Evolutionary conservation across 2,113 vertebrate species (phyloP).

Genomic region (Dolichallabes microphthalmus): DNA sequence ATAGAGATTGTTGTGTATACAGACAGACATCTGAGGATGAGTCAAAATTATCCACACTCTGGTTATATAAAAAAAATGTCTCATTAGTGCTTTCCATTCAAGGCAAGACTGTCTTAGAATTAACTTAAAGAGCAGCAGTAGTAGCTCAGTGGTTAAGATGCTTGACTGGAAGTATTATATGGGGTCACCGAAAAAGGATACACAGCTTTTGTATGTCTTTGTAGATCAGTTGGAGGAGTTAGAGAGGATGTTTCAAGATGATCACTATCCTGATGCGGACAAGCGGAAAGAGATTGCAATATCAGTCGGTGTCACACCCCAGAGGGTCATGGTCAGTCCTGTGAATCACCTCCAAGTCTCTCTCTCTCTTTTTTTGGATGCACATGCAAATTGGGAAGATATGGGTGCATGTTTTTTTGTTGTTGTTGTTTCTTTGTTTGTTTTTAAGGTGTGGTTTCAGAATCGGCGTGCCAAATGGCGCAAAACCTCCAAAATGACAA

Average conservation of each 20-base stretch:
- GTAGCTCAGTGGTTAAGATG: too few relatives aligned
- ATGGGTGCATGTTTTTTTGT: too few relatives aligned
- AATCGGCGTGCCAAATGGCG: conserved; percentile 94
- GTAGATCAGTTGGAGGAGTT: conserved; percentile 88
- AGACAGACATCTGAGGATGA: too few relatives aligned
- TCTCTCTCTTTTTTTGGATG: background rate
- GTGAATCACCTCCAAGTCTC: background rate
- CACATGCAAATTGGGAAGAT: background rate
- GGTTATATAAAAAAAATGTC: too few relatives aligned
- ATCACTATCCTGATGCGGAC: conserved; percentile 90
- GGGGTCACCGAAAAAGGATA: background rate
- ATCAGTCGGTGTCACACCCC: conserved; percentile 85
- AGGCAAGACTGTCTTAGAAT: too few relatives aligned
- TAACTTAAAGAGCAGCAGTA: too few relatives aligned
- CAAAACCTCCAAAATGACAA: conserved; percentile 71
- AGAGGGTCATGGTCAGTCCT: conserved; percentile 84
- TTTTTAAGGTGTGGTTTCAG: conserved; percentile 93
- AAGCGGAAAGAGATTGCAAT: conserved; percentile 85
- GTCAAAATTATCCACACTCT: too few relatives aligned
- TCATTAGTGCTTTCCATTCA: too few relatives aligned
- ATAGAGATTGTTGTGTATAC: too few relatives aligned
- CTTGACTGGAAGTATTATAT: too few relatives aligned
- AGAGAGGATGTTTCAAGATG: conserved; percentile 85
- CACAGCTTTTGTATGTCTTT: conserved; percentile 7
- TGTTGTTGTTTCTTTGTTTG: too few relatives aligned